A percentile compares a stretch with the other conserved stretches of the same genome.
Evolutionary conservation across 2,888 invertebrate genomes (phyloP).

Genomic region (Oscheius sp.): DNA sequence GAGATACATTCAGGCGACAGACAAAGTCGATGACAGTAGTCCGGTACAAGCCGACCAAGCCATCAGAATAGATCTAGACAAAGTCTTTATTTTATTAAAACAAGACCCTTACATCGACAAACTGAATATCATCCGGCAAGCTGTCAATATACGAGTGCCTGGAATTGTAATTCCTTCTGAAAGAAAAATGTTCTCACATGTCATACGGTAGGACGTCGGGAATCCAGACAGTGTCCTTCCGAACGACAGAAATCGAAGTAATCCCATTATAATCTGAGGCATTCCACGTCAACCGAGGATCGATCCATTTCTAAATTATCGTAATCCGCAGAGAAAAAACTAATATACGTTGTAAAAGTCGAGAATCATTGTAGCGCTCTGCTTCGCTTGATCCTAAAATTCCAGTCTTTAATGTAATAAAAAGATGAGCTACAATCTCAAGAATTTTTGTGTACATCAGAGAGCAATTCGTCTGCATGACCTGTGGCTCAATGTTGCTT

Average conservation of each 20-base stretch:
- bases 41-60: too few relatives aligned
- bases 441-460: slow-evolving; percentile 5
- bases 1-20: slow-evolving; percentile 3
- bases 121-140: neutral
- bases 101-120: neutral
- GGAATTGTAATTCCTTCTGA: neutral
- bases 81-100: neutral
- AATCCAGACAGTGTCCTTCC: slow-evolving; percentile 7
- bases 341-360: neutral
- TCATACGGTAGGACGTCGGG: slow-evolving; percentile 3
- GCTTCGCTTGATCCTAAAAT: slow-evolving; percentile 6
- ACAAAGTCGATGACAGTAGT: slow-evolving; percentile 17
- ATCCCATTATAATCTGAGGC: neutral
- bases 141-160: neutral
- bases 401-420: neutral
- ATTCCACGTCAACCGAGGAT: slow-evolving; percentile 15
- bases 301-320: neutral
- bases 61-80: too few relatives aligned
- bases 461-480: neutral
- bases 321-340: neutral
- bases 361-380: neutral
- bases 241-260: neutral
- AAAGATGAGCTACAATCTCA: neutral
- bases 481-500: neutral
- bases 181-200: neutral